Base-by-base conservation (phyloP, 2,113 vertebrate genomes). In the Nothoprocta perdicaria region DNA sequence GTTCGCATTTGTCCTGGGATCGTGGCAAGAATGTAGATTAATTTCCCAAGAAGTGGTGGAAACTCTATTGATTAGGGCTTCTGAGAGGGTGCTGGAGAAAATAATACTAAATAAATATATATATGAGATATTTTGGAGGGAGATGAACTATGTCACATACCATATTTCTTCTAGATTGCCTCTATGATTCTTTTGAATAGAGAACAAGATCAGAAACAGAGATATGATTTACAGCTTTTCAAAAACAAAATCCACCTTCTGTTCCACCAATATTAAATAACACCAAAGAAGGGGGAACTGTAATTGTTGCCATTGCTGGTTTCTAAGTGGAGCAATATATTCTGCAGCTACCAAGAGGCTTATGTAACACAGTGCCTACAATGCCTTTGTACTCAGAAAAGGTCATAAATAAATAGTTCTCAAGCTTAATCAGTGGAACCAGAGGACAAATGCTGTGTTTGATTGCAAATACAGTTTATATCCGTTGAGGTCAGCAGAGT, bases 371-470 rank as follows among this genome's bases (percentile, higher is more conserved):
- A 50, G 23, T 53, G 8, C 72, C 45, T 76, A 66, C 86, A 87
- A 87, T 31, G 60, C 12, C 66, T 94, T 84, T 94, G 84, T 87
- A 46, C 29, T 86, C 62, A 45, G 74, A 35, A 89, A 95, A 94
- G 62, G 84, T 94, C 91, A 68, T 52, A 92, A 93, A 33, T 84
- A 69, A 81, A 76, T 80, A 4, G 79, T 60, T 91, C 89, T 29
- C 75, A 83, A 85, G 41, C 63, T 55, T 94, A 73, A 92, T 85
- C 63, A 92, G 45, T 41, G 41, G 50, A 76, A 92, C 45, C 31
- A 46, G 1, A 6, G 79, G 26, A 62, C 68, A 92, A 66, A 74
- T 89, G 80, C 61, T 80, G 55, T 74, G 83, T 88, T 88, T 80
- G 55, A 58, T 87, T 89, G 73, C 57, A 85, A 92, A 85, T 41